A percentile compares a stretch with the other conserved stretches of the same genome.
Conservation (phyloP, 2,797 vertebrate genomes). For the Macropodus opercularis region DNA sequence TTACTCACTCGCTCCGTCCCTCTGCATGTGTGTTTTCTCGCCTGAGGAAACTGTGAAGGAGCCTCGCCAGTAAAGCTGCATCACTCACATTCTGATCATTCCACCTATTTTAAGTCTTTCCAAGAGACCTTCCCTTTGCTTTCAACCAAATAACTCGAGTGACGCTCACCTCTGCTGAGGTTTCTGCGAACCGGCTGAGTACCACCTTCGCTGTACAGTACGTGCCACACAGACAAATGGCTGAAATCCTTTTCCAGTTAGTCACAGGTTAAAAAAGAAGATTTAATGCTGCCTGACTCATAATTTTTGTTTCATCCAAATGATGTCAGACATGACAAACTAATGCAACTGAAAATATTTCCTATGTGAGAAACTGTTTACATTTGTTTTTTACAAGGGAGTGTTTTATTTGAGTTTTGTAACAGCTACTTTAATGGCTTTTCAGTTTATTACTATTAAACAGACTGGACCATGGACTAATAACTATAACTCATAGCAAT, state of each 20-base stretch:
- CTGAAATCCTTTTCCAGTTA: slow-evolving; percentile 46
- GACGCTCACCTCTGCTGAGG: slow-evolving; percentile 13
- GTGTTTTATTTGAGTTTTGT: slow-evolving; percentile 7
- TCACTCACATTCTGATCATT: slow-evolving; percentile 82
- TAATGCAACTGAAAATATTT: background rate
- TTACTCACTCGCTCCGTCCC: background rate
- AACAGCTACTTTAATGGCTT: slow-evolving; percentile 2
- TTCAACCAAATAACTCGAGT: slow-evolving; percentile 42
- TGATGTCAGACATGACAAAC: slow-evolving; percentile 20
- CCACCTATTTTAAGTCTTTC: slow-evolving; percentile 69
- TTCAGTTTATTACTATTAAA: background rate
- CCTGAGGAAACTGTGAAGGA: slow-evolving; percentile 56
- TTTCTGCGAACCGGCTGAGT: background rate
- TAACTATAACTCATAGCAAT: background rate
- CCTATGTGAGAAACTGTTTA: slow-evolving; percentile 21
- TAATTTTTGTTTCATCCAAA: slow-evolving; percentile 5
- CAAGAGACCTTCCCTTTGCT: slow-evolving; percentile 52
- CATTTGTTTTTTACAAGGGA: background rate
- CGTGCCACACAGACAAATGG: slow-evolving; percentile 23
- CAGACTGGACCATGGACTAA: background rate
- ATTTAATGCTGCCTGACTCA: slow-evolving; percentile 29
- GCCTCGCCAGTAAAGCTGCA: slow-evolving; percentile 56
- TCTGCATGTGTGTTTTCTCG: background rate
- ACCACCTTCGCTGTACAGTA: background rate
- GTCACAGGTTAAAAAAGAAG: slow-evolving; percentile 42